phyloP scores from a whole-genome alignment of 2,797 vertebrate species.

The Xenops minutus region DNA sequence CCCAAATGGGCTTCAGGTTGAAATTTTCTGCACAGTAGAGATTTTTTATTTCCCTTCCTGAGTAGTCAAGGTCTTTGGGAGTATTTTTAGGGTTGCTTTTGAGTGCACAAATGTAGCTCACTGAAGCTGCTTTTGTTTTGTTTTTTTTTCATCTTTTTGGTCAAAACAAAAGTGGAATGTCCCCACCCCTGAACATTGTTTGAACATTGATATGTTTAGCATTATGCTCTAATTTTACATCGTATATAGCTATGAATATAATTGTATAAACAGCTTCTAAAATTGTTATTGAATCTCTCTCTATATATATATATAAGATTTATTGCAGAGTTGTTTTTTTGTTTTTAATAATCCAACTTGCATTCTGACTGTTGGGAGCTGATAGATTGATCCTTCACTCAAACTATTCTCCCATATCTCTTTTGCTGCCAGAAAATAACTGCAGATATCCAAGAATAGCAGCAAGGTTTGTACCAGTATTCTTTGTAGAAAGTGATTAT shows the following conservation, averaged over 20 bases:
- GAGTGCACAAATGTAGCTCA: background rate
- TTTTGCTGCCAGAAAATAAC: background rate
- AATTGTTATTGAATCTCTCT: background rate
- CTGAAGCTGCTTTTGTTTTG: background rate
- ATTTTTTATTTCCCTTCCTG: background rate
- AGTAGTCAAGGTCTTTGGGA: background rate
- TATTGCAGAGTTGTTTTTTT: background rate
- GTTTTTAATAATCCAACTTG: background rate
- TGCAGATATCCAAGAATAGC: constrained; percentile 9
- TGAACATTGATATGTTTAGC: background rate
- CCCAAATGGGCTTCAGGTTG: background rate
- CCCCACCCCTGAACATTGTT: background rate
- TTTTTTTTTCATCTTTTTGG: background rate
- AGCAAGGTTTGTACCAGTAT: background rate
- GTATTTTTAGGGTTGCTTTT: background rate
- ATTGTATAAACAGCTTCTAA: background rate
- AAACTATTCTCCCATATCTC: background rate
- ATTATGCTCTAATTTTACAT: background rate
- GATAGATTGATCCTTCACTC: background rate
- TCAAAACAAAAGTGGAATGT: background rate
- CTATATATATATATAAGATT: background rate
- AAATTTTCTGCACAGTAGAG: background rate
- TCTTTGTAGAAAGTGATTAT: constrained; percentile 33
- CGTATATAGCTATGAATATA: background rate
- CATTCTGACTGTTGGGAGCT: background rate